Evolutionary conservation across 2,888 invertebrate species (phyloP).

Genomic region (Meiosimyza platycephala): DNA sequence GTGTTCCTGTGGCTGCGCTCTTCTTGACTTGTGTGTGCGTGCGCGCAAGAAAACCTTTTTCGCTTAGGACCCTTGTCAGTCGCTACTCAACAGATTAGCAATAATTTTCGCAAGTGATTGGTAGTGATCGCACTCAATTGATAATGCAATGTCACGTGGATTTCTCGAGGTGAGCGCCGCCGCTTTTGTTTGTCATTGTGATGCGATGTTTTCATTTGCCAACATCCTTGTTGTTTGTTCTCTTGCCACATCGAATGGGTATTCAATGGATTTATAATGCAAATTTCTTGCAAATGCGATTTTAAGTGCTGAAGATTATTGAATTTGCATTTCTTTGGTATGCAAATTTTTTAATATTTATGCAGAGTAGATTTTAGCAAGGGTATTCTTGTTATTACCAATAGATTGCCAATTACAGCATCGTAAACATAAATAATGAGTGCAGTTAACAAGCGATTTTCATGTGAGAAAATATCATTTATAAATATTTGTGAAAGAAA

Average conservation of each 20-base stretch:
- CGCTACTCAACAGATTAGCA: constrained; percentile 23
- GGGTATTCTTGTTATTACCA: constrained; percentile 11
- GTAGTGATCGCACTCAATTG: constrained; percentile 38
- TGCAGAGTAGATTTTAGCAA: constrained; percentile 8
- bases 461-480: too few species aligned
- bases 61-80: constrained; percentile 15
- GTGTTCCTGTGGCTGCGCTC: neutral
- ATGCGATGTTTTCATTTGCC: constrained; percentile 25
- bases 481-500: neutral
- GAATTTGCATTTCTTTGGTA: constrained; percentile 36
- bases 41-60: constrained; percentile 2
- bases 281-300: constrained; percentile 38
- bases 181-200: constrained; percentile 1
- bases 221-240: constrained; percentile 12
- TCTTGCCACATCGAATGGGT: neutral
- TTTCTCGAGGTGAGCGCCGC: constrained; percentile 16
- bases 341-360: constrained; percentile 34
- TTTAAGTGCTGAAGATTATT: constrained; percentile 36
- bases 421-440: constrained; percentile 21
- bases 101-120: constrained; percentile 17
- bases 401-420: constrained; percentile 18
- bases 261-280: constrained; percentile 26
- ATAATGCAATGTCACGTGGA: constrained; percentile 42
- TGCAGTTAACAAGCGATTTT: neutral
- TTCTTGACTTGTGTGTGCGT: constrained; percentile 20